A percentile compares a stretch with the other conserved stretches of the same genome.
These are phyloP conservation scores for Spatulosminthurus flaviceps DNA, from an alignment of 2,888 invertebrate genomes.

Conservation along the genomic window DNA sequence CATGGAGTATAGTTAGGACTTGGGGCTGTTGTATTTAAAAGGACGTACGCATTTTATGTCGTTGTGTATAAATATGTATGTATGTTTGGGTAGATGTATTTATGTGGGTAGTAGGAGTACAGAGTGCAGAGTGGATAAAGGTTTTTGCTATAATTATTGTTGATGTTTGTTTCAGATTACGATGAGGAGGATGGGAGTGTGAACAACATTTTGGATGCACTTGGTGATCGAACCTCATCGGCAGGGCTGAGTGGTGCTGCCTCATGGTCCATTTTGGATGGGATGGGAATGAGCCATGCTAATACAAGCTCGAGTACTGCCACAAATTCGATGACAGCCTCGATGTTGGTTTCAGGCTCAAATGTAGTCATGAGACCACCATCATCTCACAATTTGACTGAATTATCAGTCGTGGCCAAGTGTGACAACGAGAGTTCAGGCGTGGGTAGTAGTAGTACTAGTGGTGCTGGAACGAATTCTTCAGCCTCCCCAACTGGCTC, in stretches of 20 bases:
- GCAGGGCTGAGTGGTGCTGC: conserved; percentile 56
- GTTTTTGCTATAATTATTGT: conserved; percentile 42
- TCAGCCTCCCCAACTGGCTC: conserved; percentile 62
- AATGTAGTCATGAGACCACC: conserved; percentile 24
- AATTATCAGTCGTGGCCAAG: conserved; percentile 57
- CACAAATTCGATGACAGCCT: conserved; percentile 31
- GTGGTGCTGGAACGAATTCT: conserved; percentile 57
- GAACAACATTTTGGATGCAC: conserved; percentile 62
- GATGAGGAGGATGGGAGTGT: conserved; percentile 62
- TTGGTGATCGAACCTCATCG: conserved; percentile 58
- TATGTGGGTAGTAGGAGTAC: not conserved
- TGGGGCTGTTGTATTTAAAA: not conserved
- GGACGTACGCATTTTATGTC: too few relatives aligned
- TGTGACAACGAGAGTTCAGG: conserved; percentile 61
- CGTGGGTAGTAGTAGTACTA: conserved; percentile 56
- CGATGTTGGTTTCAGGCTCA: conserved; percentile 22
- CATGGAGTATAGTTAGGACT: not conserved
- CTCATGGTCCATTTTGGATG: conserved; percentile 57
- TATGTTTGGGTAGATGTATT: not conserved
- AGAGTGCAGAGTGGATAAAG: not conserved
- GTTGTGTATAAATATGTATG: not conserved
- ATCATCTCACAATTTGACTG: conserved; percentile 46
- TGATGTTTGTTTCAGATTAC: conserved; percentile 44
- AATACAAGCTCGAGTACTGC: not conserved
- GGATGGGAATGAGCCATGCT: conserved; percentile 26